phyloP scores from a whole-genome alignment of 1,140 invertebrate genomes.

The Bathynomus jamesi region DNA sequence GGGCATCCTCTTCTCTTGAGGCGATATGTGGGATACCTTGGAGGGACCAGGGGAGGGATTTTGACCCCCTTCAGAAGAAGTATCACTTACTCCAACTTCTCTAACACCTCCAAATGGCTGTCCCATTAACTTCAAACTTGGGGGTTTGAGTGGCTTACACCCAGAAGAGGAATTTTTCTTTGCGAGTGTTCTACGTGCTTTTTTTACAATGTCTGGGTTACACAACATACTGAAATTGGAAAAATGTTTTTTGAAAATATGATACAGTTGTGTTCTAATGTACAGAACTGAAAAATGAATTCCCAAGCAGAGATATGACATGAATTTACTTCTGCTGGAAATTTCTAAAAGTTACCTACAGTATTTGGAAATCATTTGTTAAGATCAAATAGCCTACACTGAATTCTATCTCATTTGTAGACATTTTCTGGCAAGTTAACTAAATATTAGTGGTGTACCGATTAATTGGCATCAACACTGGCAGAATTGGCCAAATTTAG shows the following conservation, averaged over 20 bases:
- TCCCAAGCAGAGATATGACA: too few species aligned
- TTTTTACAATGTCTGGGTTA: slow-evolving; percentile 27
- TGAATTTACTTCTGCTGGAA: too few species aligned
- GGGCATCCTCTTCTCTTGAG: too few species aligned
- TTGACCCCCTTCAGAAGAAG: not conserved
- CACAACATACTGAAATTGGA: slow-evolving; percentile 17
- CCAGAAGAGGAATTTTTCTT: not conserved
- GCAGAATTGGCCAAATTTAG: too few species aligned
- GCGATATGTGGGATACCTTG: not conserved
- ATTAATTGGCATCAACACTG: too few species aligned
- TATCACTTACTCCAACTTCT: not conserved
- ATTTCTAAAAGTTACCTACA: too few species aligned
- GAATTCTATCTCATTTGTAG: too few species aligned
- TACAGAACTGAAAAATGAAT: too few species aligned
- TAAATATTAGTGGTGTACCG: too few species aligned
- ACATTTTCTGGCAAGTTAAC: too few species aligned
- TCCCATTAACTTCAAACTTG: not conserved
- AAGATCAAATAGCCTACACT: too few species aligned
- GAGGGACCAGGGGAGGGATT: not conserved
- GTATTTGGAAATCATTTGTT: too few species aligned
- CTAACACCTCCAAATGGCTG: not conserved
- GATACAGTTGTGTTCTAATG: not conserved
- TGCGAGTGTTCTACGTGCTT: slow-evolving; percentile 11
- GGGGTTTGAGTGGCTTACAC: not conserved
- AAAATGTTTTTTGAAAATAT: not conserved